Base-by-base conservation (phyloP, 2,888 invertebrate species). In the Chrysolina haemoptera region DNA sequence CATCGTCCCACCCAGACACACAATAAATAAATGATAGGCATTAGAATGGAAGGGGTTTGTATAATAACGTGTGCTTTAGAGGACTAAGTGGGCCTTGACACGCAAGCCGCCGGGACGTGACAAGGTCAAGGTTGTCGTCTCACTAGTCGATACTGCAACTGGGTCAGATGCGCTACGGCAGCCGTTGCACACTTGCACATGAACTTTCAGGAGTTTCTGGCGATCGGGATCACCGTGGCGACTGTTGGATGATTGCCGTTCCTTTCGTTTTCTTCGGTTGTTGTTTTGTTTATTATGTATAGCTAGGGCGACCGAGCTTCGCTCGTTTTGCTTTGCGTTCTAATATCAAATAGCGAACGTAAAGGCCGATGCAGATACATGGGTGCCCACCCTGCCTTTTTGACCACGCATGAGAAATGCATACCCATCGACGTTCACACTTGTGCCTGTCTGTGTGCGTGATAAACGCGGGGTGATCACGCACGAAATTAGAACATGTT, bases 71-170 rank as follows among this genome's bases (percentile, higher is more conserved):
- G 62, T n/a, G 70, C 40, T 70, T 11, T 62, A 40, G 27, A 27
- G 67, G 27, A 53, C 50, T 35, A n/a, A 53, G 40, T 40, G 41
- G 53, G 70, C 70, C 70, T 70, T 64, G 70, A 70, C 70, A 70
- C 41, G 70, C 64, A 62, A 72, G 43, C 59, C 48, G 43, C 59
- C 48, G 59, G 76, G 74, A 66, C 71, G 46, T 62, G 65, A 62
- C 73, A 77, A 79, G 82, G 82, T 79, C 82, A 82, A 81, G 81
- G 81, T 63, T 74, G 76, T 20, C 66, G 16, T 59, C 53, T 59
- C 70, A 67, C 22, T 62, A 64, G 65, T 76, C 78, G 74, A 78
- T 79, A 78, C 63, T 76, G 78, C 79, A 82, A 79, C 71, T 79
- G 74, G 79, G 80, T 80, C 78, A 80, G 74, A 77, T 79, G 74